Base-by-base conservation (phyloP, 1,140 invertebrate species). In the Elysia chlorotica region DNA sequence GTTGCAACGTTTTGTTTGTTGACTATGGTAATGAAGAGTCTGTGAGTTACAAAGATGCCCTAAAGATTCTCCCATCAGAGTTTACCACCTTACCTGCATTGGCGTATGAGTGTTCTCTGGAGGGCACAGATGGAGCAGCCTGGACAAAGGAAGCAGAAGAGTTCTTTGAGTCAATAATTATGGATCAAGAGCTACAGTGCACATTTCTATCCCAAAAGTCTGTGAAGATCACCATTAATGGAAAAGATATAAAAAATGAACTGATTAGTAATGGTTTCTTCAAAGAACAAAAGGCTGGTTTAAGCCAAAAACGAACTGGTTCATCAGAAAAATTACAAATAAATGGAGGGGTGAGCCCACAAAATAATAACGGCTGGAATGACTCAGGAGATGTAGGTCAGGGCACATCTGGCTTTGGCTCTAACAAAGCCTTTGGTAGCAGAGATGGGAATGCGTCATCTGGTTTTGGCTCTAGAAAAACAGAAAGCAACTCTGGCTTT, bases 1-100 rank as follows among this genome's bases (percentile, higher is more conserved):
- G 92, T 31, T 92, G 91, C 31, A 92, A 91, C 0, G 91, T 95
- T 0, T 89, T 92, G 57, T 95, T 95, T 81, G 91, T 95, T 14
- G 95, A 96, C 82, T 90, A 89, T 80, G 90, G 90, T 79, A 89
- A 88, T 74, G 69, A 76, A 33, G 84, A 84, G 67, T 66, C 36
- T 33, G 65, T 78, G 2, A 33, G 68, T 6, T 37, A 38, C 17
- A 37, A 61, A 25, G 67, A 71, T 38, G 41, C 79, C 17, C n/a
- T n/a, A n/a, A 74, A 72, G 35, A 23, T 53, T 0, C 61, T 79
- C n/a, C 41, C 75, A 48, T 30, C 30, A 10, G 69, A 72, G 3
- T 38, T 81, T 23, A 35, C 73, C n/a, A 36, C 67, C 10, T 54
- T 67, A 14, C 75, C 78, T 38, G 37, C 76, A 30, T 63, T 81